phyloP scores from a whole-genome alignment of 2,113 vertebrate genomes.

The Oncorhynchus tshawytscha region DNA sequence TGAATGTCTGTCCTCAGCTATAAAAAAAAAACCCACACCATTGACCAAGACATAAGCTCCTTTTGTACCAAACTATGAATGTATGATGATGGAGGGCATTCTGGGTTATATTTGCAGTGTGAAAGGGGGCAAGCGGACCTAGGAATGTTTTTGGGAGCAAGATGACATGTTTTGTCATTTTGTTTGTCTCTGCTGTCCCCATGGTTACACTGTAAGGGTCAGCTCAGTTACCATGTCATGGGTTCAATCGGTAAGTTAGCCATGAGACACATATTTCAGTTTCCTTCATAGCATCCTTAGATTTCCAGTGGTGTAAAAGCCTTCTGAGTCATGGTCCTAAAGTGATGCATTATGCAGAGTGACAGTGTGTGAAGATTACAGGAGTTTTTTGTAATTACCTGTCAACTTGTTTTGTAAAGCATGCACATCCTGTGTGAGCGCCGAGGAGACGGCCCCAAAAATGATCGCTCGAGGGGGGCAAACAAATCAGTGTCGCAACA shows the following conservation, averaged over 20 bases:
- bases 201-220: neutral
- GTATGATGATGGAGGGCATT: neutral
- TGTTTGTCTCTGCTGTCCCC: neutral
- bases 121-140: neutral
- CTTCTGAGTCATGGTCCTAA: neutral
- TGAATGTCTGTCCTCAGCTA: neutral
- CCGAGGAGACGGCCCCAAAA: neutral
- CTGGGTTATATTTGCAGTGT: neutral
- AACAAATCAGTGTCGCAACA: neutral
- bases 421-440: constrained; percentile 3
- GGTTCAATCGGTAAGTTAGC: neutral
- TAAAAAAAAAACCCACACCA: neutral
- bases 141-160: neutral
- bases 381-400: constrained; percentile 20
- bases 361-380: constrained; percentile 12
- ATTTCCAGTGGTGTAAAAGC: neutral
- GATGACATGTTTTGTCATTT: neutral
- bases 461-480: constrained; percentile 6
- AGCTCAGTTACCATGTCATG: neutral
- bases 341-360: constrained; percentile 14
- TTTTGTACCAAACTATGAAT: neutral
- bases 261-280: neutral
- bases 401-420: constrained; percentile 16
- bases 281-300: neutral
- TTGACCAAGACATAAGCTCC: neutral